Base-by-base conservation (phyloP, 35 echinoderm and acorn worm genomes). In the Diadema setosum region DNA sequence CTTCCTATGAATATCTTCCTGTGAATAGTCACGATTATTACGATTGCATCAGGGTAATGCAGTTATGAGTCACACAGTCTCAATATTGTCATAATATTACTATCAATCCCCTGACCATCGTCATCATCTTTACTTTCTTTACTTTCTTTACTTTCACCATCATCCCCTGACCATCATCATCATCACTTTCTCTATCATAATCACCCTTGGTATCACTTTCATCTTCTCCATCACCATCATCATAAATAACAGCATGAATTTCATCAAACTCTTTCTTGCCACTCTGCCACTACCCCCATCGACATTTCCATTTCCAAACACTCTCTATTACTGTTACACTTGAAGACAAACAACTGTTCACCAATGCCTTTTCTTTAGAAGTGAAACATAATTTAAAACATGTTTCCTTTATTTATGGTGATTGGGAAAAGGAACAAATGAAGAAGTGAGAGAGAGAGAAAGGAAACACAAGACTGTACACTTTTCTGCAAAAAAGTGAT, bases 401-500 rank as follows among this genome's bases (percentile, higher is more conserved):
- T 33, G 63, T 67, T 67, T 67, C 27, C 37, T 67, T 67, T 67
- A 33, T 33, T 67, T 67, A 34, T 67, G 21, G 37, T 67, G 3
- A 14, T 8, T 26, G 24, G 21, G 63, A n/a, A 67, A 67, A 67
- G 15, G 37, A 31, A 33, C n/a, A n/a, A n/a, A n/a, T n/a, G n/a
- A n/a, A n/a, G n/a, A n/a, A n/a, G n/a, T n/a, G n/a, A n/a, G n/a
- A n/a, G n/a, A n/a, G n/a, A n/a, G n/a, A n/a, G n/a, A n/a, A n/a
- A n/a, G n/a, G n/a, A n/a, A n/a, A n/a, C n/a, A n/a, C n/a, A n/a
- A n/a, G n/a, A n/a, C n/a, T n/a, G n/a, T 67, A 67, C 57, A 60
- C 63, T 67, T 67, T 67, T 67, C 63, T 33, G 63, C 63, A 67
- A 67, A 67, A 67, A 29, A 67, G 63, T 67, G 63, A 67, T 26